Base-by-base conservation (phyloP, 2,888 invertebrate genomes). In the Plagodis dolabraria region DNA sequence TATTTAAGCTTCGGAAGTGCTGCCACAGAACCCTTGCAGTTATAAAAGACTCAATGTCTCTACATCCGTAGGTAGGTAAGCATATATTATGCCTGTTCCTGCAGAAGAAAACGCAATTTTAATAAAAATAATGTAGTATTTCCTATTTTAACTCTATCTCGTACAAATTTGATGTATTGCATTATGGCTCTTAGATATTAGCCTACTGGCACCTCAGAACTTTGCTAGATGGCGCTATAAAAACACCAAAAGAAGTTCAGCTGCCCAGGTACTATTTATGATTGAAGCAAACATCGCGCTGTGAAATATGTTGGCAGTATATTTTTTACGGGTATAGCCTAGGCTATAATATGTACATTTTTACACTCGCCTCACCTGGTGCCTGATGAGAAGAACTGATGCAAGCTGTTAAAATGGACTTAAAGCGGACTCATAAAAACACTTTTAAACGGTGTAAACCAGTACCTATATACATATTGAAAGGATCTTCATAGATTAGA, bases 1-100 rank as follows among this genome's bases (percentile, higher is more conserved):
- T 64, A 65, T 58, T 65, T 60, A 57, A 60, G 34, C 57, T 34
- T 45, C 44, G 55, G 60, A 59, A 57, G 47, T 61, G 50, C 52
- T 38, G 47, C 57, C 47, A 44, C 56, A 50, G 46, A 49, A 60
- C 54, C 52, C 60, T 56, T 61, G 63, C 65, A 22, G 22, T 22
- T 22, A 4, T 22, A 22, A n/a, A 22, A 22, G 22, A 22, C 22
- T 22, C 2, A 1, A 22, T 22, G 22, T 22, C 1, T 22, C 22
- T 22, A 22, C 4, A 22, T 22, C 22, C 22, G 22, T 22, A 2
- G 22, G 22, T 2, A 22, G 22, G 22, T 22, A 22, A 22, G 4
- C 22, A 22, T 22, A 4, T n/a, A n/a, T n/a, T n/a, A n/a, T 22
- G 22, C 22, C 1, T 22, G 4, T 22, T 4, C 22, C 4, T 22